Base-by-base conservation (phyloP, 2,113 vertebrate species). In the Corythoichthys intestinalis region DNA sequence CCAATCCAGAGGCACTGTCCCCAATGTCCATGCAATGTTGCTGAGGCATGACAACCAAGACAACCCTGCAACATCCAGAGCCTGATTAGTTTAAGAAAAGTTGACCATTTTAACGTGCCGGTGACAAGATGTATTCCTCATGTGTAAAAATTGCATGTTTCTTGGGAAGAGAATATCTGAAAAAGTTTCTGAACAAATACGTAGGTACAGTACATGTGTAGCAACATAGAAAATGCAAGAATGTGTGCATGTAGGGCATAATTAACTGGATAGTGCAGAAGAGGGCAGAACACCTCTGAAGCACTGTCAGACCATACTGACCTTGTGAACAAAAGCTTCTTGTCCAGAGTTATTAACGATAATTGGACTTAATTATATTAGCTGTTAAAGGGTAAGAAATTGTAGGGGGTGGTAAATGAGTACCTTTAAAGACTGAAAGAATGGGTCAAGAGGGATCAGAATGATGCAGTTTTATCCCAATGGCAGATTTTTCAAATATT, bases 301-400 rank as follows among this genome's bases (percentile, higher is more conserved):
- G 79, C 77, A 81, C 75, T 76, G 82, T 83, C 82, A 87, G 84
- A 83, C 77, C 74, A 72, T 54, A 48, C 66, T 83, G 81, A 90
- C 83, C 80, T 86, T 84, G 79, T 66, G 71, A 78, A 85, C 83
- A 83, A 86, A 83, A 74, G 60, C 70, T 78, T 82, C 78, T 66
- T 71, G 71, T 70, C 67, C 68, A 76, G 70, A 87, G 79, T 81
- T 84, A 85, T 83, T 80, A 84, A 81, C 76, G 77, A 82, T 87
- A 85, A 85, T 85, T 87, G 73, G 76, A 82, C 65, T 64, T 81
- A 87, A 86, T 85, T 86, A 86, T 81, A 81, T 74, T 63, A 84
- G 64, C 62, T 77, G 77, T 70, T 85, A 85, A 83, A 70, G 74
- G 80, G 49, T 61, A 61, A 69, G 70, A 85, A 83, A 87, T 85